A percentile compares a stretch with the other conserved stretches of the same genome.
These are phyloP conservation scores for Sabatieria punctata DNA, from an alignment of 2,888 invertebrate species.

Conservation along the genomic window DNA sequence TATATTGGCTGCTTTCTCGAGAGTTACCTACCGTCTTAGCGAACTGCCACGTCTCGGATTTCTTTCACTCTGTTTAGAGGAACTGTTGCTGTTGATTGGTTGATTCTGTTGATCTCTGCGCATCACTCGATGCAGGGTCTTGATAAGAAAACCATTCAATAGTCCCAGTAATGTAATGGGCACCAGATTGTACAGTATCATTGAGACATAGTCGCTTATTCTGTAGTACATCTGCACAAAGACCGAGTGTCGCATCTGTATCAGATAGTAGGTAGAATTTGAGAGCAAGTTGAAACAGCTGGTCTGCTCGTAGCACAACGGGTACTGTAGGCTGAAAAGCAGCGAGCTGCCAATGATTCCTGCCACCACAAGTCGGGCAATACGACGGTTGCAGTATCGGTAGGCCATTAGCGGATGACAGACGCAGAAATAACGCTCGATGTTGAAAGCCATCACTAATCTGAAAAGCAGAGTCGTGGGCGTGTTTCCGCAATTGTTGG, in stretches of 20 bases:
- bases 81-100: background rate
- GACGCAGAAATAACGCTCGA: conserved; percentile 30
- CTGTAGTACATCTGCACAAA: conserved; percentile 19
- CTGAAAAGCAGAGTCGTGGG: conserved; percentile 16
- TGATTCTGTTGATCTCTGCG: conserved; percentile 15
- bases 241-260: conserved; percentile 16
- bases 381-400: conserved; percentile 18
- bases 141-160: conserved; percentile 22
- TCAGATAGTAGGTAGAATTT: conserved; percentile 18
- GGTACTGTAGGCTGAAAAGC: conserved; percentile 28
- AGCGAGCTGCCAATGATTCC: conserved; percentile 18
- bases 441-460: conserved; percentile 28
- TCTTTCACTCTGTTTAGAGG: background rate
- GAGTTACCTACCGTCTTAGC: background rate
- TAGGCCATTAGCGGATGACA: conserved; percentile 24
- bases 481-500: too few relatives aligned
- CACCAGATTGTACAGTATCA: conserved; percentile 24
- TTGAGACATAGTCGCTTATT: conserved; percentile 22
- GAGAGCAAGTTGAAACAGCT: conserved; percentile 17
- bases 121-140: conserved; percentile 23
- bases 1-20: background rate
- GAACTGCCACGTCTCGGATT: background rate
- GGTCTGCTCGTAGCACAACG: conserved; percentile 21
- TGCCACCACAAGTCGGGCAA: background rate
- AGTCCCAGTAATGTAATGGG: conserved; percentile 22